Base-by-base conservation (phyloP, 2,113 vertebrate genomes). In the Anguilla rostrata region DNA sequence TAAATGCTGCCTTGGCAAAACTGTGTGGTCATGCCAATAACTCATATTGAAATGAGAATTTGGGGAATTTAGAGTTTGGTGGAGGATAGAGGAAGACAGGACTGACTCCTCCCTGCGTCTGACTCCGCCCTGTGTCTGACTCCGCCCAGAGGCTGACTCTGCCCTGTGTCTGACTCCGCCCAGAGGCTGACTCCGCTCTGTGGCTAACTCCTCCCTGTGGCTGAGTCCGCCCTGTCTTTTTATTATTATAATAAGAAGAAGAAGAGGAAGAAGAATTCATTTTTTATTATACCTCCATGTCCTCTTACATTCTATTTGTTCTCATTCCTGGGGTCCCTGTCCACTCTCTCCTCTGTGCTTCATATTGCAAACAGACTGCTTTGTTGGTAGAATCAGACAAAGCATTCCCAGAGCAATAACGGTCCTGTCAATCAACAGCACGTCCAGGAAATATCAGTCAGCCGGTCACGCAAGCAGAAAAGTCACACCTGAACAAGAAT, bases 381-480 rank as follows among this genome's bases (percentile, higher is more conserved):
- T 46, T 82, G 60, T 20, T 43, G 80, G 80, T 39, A 82, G 80
- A 7, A 40, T 43, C 39, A 46, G 80, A 82, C 16, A 0, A 20
- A 82, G 40, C 41, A 26, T 11, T 26, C 22, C 80, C 80, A 43
- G 1, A 26, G 80, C 40, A 46, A 82, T 82, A 46, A 82, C 41
- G 18, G 40, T 26, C 40, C 18, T 82, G 80, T 43, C 80, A 82
- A 82, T 82, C 18, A 43, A 34, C 39, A 81, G 18, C 18, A 22
- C 39, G 8, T 82, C 80, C 41, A 82, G 43, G 80, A 82, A 41
- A n/a, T 49, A 41, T 82, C 80, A 82, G 26, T 82, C 79, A 26
- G 40, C 20, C 26, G 79, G 39, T 41, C 16, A 39, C 39, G 43
- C 39, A 43, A 43, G 39, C 0, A 43, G 79, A 53, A 6, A 29